A percentile compares a stretch with the other conserved stretches of the same genome.
These are phyloP conservation scores for Acanthiza pusilla DNA, from an alignment of 2,797 vertebrate genomes.

Conservation along the genomic window DNA sequence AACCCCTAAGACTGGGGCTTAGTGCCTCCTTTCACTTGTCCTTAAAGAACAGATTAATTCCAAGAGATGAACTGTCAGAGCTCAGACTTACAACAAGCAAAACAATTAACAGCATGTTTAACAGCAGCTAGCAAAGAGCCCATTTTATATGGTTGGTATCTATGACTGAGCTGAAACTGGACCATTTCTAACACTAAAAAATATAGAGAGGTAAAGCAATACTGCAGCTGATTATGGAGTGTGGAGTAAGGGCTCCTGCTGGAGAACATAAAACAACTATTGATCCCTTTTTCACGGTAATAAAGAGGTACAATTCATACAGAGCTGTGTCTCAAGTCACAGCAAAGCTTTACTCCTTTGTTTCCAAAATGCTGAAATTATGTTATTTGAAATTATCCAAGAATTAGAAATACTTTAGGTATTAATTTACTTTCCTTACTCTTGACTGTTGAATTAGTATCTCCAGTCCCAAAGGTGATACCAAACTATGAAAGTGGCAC, in stretches of 20 bases:
- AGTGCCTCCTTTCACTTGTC: background rate
- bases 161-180: background rate
- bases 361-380: background rate
- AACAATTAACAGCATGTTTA: conserved; percentile 2
- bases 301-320: background rate
- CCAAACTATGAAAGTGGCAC: background rate
- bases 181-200: background rate
- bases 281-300: background rate
- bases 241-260: background rate
- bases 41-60: background rate
- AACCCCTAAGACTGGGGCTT: background rate
- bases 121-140: background rate
- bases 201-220: background rate
- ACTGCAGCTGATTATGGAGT: background rate
- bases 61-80: background rate
- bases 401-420: background rate
- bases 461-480: background rate
- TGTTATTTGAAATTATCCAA: background rate
- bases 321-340: background rate
- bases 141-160: background rate
- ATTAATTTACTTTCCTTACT: background rate
- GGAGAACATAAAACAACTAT: background rate
- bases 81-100: background rate
- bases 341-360: background rate
- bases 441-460: background rate